phyloP scores from a whole-genome alignment of 2,888 invertebrate genomes.

The Prenolepis imparis region DNA sequence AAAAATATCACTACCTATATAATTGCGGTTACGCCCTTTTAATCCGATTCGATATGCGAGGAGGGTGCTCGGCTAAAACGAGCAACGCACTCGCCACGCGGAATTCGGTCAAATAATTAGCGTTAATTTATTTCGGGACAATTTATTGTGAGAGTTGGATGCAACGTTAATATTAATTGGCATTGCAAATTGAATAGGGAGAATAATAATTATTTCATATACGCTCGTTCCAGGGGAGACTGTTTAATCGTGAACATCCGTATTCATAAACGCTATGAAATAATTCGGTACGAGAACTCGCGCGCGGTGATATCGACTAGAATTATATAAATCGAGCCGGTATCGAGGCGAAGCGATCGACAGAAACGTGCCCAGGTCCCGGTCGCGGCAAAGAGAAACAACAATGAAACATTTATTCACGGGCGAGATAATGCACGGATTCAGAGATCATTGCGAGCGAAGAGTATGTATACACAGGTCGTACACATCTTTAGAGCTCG shows the following conservation, averaged over 20 bases:
- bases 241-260: slow-evolving; percentile 39
- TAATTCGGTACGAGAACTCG: slow-evolving; percentile 44
- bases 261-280: slow-evolving; percentile 44
- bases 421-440: slow-evolving; percentile 51
- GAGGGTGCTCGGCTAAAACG: not conserved
- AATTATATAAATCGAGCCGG: slow-evolving; percentile 48
- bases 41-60: slow-evolving; percentile 42
- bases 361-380: slow-evolving; percentile 41
- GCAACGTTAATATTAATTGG: slow-evolving; percentile 54
- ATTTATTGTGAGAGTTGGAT: slow-evolving; percentile 42
- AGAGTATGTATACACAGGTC: not conserved
- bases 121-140: slow-evolving; percentile 49
- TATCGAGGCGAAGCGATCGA: slow-evolving; percentile 44
- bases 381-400: slow-evolving; percentile 25
- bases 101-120: slow-evolving; percentile 56
- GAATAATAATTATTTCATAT: slow-evolving; percentile 53
- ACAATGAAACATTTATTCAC: slow-evolving; percentile 56
- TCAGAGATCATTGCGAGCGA: slow-evolving; percentile 47
- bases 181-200: slow-evolving; percentile 43
- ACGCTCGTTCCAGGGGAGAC: slow-evolving; percentile 18
- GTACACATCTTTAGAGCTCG: slow-evolving; percentile 33
- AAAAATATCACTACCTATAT: not conserved
- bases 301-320: slow-evolving; percentile 11
- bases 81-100: slow-evolving; percentile 21
- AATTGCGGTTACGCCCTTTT: slow-evolving; percentile 45